Base-by-base conservation (phyloP, 53 echinoderm and acorn worm species). In the Echinometra lucunter region DNA sequence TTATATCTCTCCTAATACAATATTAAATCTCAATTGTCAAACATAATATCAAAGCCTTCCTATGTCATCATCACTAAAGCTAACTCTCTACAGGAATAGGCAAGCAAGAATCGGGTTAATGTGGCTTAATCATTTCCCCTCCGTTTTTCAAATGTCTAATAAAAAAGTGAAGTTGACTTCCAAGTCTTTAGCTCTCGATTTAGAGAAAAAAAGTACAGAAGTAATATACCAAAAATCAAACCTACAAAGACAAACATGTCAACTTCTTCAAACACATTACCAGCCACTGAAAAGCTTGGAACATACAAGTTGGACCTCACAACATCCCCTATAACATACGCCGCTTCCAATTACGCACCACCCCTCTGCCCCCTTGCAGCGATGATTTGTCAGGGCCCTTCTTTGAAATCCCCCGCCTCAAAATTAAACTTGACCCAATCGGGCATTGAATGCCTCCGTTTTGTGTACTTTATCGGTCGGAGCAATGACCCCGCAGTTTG, bases 331-430 rank as follows among this genome's bases (percentile, higher is more conserved):
- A 21, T 85, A 69, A 66, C 91, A 67, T 91, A 58, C 45, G 91
- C 91, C 67, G 69, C 91, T 44, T 91, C 91, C 91, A 91, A 91
- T 91, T 91, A 91, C 91, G 18, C 91, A 69, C 44, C 6, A 70
- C 25, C 66, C 91, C 69, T 63, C 19, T 45, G 44, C 30, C 92
- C 92, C 92, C 92, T 75, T 47, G 78, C 92, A 92, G 92, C 78
- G 92, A 74, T 74, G 92, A 92, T 92, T 92, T 92, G 92, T 92
- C 92, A 92, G 25, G n/a, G 55, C 78, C 45, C 45, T 32, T 23
- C 92, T 92, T 92, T 92, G 92, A 92, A 78, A 74, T 78, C 34
- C 49, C 78, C 92, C 92, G 92, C 92, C 92, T 92, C 78, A 44
- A 92, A 92, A 57, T 92, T 92, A 91, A 91, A 91, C 69, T 66